Conservation (phyloP, 2,888 invertebrate genomes). For the Cheilosia vulpina region DNA sequence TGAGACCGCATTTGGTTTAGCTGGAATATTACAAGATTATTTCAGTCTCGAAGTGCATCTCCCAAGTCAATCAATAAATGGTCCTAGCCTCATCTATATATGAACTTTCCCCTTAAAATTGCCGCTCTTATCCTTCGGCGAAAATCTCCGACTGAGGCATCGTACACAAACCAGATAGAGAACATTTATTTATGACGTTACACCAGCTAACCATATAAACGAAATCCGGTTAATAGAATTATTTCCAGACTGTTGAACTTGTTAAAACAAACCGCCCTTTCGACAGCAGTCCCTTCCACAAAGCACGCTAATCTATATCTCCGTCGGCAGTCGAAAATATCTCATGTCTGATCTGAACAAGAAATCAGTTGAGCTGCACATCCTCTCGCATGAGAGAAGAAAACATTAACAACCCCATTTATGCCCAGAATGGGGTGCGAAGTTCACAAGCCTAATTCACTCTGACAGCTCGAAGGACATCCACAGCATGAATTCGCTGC, state of each 20-base stretch:
- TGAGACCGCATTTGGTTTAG: no score
- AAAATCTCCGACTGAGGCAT: slow-evolving; percentile 46
- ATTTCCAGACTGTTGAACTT: slow-evolving; percentile 74
- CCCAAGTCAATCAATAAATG: background rate
- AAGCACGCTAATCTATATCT: slow-evolving; percentile 26
- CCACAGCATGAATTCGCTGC: slow-evolving; percentile 55
- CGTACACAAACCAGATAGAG: slow-evolving; percentile 31
- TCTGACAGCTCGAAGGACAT: slow-evolving; percentile 64
- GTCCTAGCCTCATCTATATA: background rate
- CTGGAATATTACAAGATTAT: no score
- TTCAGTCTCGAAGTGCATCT: no score
- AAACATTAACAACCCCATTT: slow-evolving; percentile 28
- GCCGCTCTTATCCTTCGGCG: background rate
- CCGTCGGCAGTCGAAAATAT: background rate
- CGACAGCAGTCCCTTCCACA: slow-evolving; percentile 13
- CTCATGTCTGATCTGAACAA: slow-evolving; percentile 20
- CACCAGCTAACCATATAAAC: slow-evolving; percentile 28
- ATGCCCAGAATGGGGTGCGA: slow-evolving; percentile 45
- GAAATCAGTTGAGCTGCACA: slow-evolving; percentile 31
- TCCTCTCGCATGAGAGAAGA: background rate
- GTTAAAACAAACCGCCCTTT: slow-evolving; percentile 75
- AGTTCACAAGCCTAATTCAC: slow-evolving; percentile 58
- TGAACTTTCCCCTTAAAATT: no score
- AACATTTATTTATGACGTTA: slow-evolving; percentile 3
- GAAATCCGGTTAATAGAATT: slow-evolving; percentile 74